Conservation (phyloP, 2,888 invertebrate species). For the Athrips mouffetella region DNA sequence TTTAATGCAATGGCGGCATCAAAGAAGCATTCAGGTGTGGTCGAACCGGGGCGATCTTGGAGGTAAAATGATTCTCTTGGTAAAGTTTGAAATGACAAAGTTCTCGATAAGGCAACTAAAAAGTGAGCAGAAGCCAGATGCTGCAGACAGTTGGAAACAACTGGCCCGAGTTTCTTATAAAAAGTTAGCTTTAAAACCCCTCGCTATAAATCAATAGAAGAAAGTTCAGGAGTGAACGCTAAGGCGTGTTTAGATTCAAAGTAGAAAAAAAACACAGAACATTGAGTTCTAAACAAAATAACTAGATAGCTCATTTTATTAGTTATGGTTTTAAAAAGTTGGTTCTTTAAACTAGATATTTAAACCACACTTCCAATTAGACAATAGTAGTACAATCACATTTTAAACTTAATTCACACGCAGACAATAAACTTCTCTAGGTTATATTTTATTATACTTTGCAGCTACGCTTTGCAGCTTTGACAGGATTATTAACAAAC, state of each 20-base stretch:
- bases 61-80: conserved; percentile 47
- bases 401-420: neutral
- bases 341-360: no score
- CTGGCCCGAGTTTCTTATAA: conserved; percentile 66
- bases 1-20: conserved; percentile 23
- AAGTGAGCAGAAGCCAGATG: conserved; percentile 71
- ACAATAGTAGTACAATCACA: no score
- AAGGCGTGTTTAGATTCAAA: conserved; percentile 25
- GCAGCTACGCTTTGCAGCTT: neutral
- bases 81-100: conserved; percentile 66
- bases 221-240: conserved; percentile 60
- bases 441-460: conserved; percentile 4
- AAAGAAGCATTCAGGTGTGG: conserved; percentile 12
- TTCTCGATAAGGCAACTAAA: conserved; percentile 58
- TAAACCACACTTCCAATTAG: no score
- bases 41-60: conserved; percentile 21
- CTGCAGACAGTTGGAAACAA: conserved; percentile 73
- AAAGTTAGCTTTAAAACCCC: conserved; percentile 71
- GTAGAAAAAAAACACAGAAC: no score
- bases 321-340: no score
- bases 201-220: conserved; percentile 71
- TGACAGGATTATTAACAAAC: neutral
- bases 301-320: no score
- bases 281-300: no score
- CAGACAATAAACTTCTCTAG: neutral